Evolutionary conservation across 2,113 vertebrate genomes (phyloP).

Genomic region (Etheostoma spectabile): DNA sequence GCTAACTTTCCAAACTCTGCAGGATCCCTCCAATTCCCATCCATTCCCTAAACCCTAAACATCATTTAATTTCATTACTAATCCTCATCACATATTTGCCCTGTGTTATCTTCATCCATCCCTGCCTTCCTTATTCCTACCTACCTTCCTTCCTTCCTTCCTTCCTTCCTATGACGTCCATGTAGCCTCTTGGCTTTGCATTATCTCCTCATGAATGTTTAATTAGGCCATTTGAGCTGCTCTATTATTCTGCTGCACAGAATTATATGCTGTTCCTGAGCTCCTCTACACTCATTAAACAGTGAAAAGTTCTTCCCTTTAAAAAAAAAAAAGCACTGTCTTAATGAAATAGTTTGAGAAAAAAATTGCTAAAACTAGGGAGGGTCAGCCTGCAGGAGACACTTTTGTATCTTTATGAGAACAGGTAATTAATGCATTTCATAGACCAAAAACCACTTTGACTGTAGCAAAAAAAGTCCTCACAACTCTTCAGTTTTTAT

Average conservation of each 20-base stretch:
- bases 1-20: constrained; percentile 10
- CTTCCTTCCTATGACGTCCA: constrained; percentile 34
- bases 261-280: constrained; percentile 74
- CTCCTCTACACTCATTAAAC: constrained; percentile 71
- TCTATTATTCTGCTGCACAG: constrained; percentile 73
- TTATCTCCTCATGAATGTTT: constrained; percentile 83
- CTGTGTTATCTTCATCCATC: constrained; percentile 29
- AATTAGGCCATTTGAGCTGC: constrained; percentile 76
- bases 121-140: constrained; percentile 8
- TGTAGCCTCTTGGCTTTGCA: constrained; percentile 52
- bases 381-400: constrained; percentile 29
- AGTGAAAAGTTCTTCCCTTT: constrained; percentile 56
- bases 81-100: constrained; percentile 31
- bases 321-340: constrained; percentile 40
- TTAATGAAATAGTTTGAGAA: constrained; percentile 51
- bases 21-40: background rate
- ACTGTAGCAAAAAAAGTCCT: background rate
- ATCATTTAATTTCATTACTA: constrained; percentile 3
- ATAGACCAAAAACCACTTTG: background rate
- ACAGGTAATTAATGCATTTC: constrained; percentile 24
- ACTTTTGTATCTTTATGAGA: constrained; percentile 28
- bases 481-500: background rate
- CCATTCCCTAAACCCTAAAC: constrained; percentile 20
- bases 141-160: constrained; percentile 13
- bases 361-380: constrained; percentile 23